These are phyloP conservation scores for Trichogramma dendrolimi DNA, from an alignment of 2,888 invertebrate genomes.

Conservation along the genomic window DNA sequence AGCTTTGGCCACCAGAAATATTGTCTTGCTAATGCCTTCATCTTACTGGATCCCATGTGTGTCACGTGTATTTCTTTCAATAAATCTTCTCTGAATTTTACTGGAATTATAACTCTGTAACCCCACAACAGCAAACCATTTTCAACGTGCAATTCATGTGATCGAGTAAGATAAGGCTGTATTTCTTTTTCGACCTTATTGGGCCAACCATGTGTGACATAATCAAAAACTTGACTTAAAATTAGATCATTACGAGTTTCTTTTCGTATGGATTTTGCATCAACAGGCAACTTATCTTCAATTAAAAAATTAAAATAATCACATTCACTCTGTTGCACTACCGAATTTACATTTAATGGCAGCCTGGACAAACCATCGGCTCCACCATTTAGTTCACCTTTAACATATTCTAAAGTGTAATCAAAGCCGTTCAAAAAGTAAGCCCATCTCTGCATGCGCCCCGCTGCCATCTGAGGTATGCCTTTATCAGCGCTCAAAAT, in stretches of 20 bases:
- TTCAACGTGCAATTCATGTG: constrained; percentile 20
- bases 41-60: constrained; percentile 33
- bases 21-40: constrained; percentile 32
- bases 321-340: background rate
- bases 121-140: constrained; percentile 32
- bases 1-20: constrained; percentile 34
- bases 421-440: constrained; percentile 29
- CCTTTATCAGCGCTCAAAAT: constrained; percentile 39
- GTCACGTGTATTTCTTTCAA: constrained; percentile 32
- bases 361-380: constrained; percentile 30
- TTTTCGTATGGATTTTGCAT: constrained; percentile 12
- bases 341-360: constrained; percentile 11
- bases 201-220: constrained; percentile 10
- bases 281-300: constrained; percentile 17
- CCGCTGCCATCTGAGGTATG: constrained; percentile 41
- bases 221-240: constrained; percentile 15
- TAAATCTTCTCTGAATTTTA: constrained; percentile 21
- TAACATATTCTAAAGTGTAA: constrained; percentile 30
- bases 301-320: constrained; percentile 27
- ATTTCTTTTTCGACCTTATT: background rate
- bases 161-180: constrained; percentile 10
- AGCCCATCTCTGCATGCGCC: constrained; percentile 41
- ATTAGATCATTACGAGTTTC: constrained; percentile 10
- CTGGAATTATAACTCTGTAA: constrained; percentile 34
- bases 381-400: constrained; percentile 21